These are phyloP conservation scores for Apus apus DNA, from an alignment of 2,113 vertebrate genomes.

Conservation along the genomic window DNA sequence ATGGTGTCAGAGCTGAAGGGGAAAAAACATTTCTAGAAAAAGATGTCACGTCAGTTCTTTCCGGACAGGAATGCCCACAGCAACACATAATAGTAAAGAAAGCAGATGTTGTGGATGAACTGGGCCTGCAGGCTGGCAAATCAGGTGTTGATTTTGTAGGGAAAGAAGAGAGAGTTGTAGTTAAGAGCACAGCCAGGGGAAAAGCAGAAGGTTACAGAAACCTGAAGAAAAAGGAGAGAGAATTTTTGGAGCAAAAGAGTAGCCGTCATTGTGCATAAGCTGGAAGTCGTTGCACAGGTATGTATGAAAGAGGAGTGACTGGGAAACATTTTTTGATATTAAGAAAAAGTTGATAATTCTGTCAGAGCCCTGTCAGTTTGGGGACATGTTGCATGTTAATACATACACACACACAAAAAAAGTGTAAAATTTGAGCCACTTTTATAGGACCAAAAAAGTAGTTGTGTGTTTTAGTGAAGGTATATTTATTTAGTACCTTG, in stretches of 20 bases:
- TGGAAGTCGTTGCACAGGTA: background rate
- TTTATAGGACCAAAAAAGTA: background rate
- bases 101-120: background rate
- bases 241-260: background rate
- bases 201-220: background rate
- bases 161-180: background rate
- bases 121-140: background rate
- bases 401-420: background rate
- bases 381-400: background rate
- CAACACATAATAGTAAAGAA: background rate
- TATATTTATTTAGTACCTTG: slow-evolving; percentile 61
- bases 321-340: background rate
- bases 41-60: slow-evolving; percentile 5
- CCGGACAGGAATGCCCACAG: slow-evolving; percentile 15
- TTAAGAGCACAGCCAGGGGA: background rate
- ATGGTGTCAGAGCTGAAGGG: slow-evolving; percentile 2
- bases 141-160: background rate
- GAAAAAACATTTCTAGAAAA: slow-evolving; percentile 27
- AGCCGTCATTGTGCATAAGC: background rate
- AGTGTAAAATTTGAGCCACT: background rate
- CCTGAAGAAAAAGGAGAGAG: background rate
- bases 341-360: background rate
- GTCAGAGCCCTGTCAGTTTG: background rate
- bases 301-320: background rate
- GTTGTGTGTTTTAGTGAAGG: background rate